phyloP scores from a whole-genome alignment of 2,888 invertebrate species.

The Caenorhabditis angaria region DNA sequence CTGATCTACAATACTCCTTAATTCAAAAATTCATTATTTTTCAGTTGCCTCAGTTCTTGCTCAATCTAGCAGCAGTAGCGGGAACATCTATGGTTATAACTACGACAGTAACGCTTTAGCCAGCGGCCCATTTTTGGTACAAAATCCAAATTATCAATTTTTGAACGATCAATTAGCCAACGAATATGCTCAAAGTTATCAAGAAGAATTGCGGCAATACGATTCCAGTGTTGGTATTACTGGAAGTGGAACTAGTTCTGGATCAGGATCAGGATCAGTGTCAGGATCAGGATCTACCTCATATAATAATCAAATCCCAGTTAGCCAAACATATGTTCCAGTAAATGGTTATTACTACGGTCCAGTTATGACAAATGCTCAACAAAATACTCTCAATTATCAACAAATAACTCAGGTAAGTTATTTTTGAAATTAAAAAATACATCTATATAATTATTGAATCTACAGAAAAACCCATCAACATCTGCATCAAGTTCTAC shows the following conservation, averaged over 20 bases:
- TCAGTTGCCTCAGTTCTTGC: background rate
- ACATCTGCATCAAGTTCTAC: slow-evolving; percentile 10
- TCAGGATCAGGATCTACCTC: slow-evolving; percentile 5
- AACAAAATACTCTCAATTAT: slow-evolving; percentile 54
- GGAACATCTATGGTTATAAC: slow-evolving; percentile 55
- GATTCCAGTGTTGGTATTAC: slow-evolving; percentile 19
- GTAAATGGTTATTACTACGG: slow-evolving; percentile 37
- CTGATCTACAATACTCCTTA: too few species aligned
- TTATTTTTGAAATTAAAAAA: slow-evolving; percentile 14
- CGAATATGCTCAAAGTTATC: slow-evolving; percentile 47
- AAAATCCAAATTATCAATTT: slow-evolving; percentile 54
- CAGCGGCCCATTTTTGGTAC: slow-evolving; percentile 37
- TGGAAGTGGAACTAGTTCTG: background rate
- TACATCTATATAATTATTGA: background rate
- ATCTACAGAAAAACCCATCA: slow-evolving; percentile 1
- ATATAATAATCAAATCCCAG: slow-evolving; percentile 6
- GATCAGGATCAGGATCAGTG: slow-evolving; percentile 6
- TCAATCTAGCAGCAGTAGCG: background rate
- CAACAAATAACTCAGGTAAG: slow-evolving; percentile 49
- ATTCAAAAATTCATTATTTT: background rate
- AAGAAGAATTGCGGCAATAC: slow-evolving; percentile 24
- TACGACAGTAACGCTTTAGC: slow-evolving; percentile 36
- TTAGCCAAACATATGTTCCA: slow-evolving; percentile 32
- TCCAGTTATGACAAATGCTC: slow-evolving; percentile 45
- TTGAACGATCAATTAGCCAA: slow-evolving; percentile 48